Evolutionary conservation across 2,113 vertebrate species (phyloP).

Genomic region (Ciconia boyciana): DNA sequence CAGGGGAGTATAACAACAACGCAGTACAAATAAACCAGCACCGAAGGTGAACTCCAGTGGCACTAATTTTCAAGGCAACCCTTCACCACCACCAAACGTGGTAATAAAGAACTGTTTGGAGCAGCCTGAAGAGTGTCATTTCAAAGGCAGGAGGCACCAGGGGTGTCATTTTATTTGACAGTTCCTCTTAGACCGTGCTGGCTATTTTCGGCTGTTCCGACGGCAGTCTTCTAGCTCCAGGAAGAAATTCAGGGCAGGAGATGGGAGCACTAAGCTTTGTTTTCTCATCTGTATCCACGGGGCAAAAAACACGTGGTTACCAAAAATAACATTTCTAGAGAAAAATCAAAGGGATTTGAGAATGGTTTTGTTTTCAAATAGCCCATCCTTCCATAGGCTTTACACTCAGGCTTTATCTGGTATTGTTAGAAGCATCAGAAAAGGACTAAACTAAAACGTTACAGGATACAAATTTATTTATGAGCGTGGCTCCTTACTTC

Average conservation of each 20-base stretch:
- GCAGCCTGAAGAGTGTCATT: neutral
- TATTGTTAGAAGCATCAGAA: neutral
- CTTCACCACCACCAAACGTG: neutral
- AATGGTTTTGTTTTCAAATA: neutral
- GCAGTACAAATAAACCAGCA: neutral
- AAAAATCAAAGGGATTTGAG: neutral
- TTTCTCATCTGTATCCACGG: neutral
- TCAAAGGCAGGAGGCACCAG: neutral
- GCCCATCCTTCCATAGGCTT: neutral
- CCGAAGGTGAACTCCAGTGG: neutral
- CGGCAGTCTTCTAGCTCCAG: neutral
- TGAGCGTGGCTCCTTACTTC: neutral
- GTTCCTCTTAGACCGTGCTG: neutral
- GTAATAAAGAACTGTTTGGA: neutral
- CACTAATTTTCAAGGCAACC: neutral
- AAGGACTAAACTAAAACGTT: neutral
- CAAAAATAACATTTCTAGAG: neutral
- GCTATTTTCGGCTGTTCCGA: neutral
- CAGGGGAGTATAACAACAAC: accelerated
- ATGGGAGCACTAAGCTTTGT: neutral
- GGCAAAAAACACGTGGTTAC: neutral
- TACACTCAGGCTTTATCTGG: neutral
- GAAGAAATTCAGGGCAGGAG: neutral
- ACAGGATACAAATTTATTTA: neutral
- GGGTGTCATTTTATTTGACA: neutral